Evolutionary conservation across 2,113 vertebrate genomes (phyloP), one percentile per base, ranked within the genome.

Genomic region (Oxyura jamaicensis): DNA sequence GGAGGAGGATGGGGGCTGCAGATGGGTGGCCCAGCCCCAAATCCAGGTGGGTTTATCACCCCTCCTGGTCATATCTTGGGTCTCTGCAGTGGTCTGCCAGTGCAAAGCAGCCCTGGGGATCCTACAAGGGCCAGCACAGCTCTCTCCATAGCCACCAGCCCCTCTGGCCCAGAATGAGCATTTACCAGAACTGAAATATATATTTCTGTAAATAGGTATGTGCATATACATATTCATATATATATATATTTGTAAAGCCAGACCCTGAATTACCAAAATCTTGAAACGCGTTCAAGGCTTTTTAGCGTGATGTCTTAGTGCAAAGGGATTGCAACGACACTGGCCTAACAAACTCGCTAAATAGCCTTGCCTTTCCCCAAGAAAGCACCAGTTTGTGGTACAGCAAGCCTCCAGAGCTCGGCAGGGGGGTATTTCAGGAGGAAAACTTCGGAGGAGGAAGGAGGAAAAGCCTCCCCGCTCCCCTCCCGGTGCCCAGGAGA

Each of bases 21-120:
- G 42, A 7, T 42, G 42, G 42, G 42, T 42, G 16, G 42, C 42
- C 42, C 42, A 44, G 46, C 46, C 19, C n/a, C n/a, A n/a, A n/a
- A n/a, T n/a, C n/a, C 46, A 21, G 46, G 4, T 48, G 46, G 46
- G 10, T 48, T 48, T 21, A 48, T 48, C 20, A 10, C 10, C 33
- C 23, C 44, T 69, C 60, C 44, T 7, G 28, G 41, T 29, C 77
- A n/a, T 0, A 0, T 11, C 66, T n/a, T 4, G n/a, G 55, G 35
- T 53, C 50, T 31, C 67, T 15, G 59, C 63, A 35, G 63, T 20
- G 55, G 60, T n/a, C 48, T 39, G 60, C 15, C 10, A 2, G 25
- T 1, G n/a, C 10, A 23, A 31, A 55, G 28, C 0, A 0, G 33
- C 28, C 31, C 56, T 5, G 6, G 23, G 15, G 44, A 19, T 9